phyloP scores from a whole-genome alignment of 53 echinoderm and acorn worm genomes.

The Arbacia lixula region DNA sequence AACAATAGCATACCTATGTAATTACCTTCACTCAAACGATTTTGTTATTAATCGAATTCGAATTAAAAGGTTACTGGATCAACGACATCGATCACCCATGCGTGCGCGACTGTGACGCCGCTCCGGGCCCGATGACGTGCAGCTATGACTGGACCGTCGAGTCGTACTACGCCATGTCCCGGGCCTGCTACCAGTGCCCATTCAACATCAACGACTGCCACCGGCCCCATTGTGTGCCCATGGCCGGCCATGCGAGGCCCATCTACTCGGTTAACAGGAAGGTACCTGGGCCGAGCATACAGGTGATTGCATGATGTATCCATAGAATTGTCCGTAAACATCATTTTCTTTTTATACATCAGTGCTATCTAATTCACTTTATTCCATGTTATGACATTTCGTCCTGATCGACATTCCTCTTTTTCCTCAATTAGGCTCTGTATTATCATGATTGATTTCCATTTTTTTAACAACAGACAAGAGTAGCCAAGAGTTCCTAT shows the following conservation, averaged over 20 bases:
- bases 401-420: too few relatives aligned
- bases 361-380: too few relatives aligned
- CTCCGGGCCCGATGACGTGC: slow-evolving; percentile 62
- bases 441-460: too few relatives aligned
- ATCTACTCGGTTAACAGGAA: slow-evolving; percentile 72
- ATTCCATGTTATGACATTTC: too few relatives aligned
- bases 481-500: too few relatives aligned
- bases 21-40: too few relatives aligned
- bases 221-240: slow-evolving; percentile 71
- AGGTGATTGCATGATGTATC: slow-evolving; percentile 66
- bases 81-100: slow-evolving; percentile 63
- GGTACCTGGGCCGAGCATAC: slow-evolving; percentile 80
- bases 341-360: too few relatives aligned
- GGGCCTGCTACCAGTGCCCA: slow-evolving; percentile 88
- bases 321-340: too few relatives aligned
- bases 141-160: slow-evolving; percentile 77
- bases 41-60: too few relatives aligned
- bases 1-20: too few relatives aligned
- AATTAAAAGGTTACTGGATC: slow-evolving; percentile 46
- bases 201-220: slow-evolving; percentile 69
- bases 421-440: too few relatives aligned
- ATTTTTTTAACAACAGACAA: too few relatives aligned
- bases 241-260: slow-evolving; percentile 71
- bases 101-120: slow-evolving; percentile 58
- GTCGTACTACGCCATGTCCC: slow-evolving; percentile 83